phyloP scores from a whole-genome alignment of 2,888 invertebrate species.

The Lepidochrysops patricia region DNA sequence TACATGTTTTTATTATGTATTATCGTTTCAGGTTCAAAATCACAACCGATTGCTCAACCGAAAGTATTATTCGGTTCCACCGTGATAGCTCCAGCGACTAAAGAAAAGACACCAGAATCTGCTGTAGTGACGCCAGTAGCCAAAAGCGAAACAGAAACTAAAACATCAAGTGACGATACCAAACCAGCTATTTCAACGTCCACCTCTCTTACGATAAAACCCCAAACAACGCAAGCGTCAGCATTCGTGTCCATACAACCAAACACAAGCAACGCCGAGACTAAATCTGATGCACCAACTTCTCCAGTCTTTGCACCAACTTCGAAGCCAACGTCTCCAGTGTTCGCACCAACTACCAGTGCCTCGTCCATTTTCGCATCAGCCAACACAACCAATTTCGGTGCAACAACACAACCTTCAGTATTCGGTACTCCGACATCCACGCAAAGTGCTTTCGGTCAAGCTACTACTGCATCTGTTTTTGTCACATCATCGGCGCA shows the following conservation, averaged over 20 bases:
- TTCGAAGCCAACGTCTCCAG: slow-evolving; percentile 14
- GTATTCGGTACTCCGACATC: slow-evolving; percentile 26
- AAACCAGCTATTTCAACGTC: not conserved
- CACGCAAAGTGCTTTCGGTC: slow-evolving; percentile 22
- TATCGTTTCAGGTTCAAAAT: slow-evolving; percentile 14
- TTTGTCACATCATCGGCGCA: slow-evolving; percentile 29
- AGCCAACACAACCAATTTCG: slow-evolving; percentile 24
- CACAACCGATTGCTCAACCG: slow-evolving; percentile 11
- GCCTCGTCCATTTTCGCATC: slow-evolving; percentile 25
- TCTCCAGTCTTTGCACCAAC: not conserved
- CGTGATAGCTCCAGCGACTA: not conserved
- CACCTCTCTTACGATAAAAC: slow-evolving; percentile 2
- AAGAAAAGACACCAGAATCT: not conserved
- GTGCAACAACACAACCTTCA: slow-evolving; percentile 28
- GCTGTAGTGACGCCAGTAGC: not conserved
- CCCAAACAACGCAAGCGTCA: not conserved
- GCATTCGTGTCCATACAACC: slow-evolving; percentile 8
- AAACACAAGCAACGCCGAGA: not conserved
- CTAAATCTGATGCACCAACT: slow-evolving; percentile 5
- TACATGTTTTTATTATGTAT: not conserved
- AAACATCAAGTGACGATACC: slow-evolving; percentile 7
- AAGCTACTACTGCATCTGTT: slow-evolving; percentile 25
- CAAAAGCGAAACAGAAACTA: slow-evolving; percentile 14
- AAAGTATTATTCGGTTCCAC: not conserved
- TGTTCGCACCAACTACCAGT: slow-evolving; percentile 22